Evolutionary conservation across 2,113 vertebrate species (phyloP).

Genomic region (Corydoras maculifer): DNA sequence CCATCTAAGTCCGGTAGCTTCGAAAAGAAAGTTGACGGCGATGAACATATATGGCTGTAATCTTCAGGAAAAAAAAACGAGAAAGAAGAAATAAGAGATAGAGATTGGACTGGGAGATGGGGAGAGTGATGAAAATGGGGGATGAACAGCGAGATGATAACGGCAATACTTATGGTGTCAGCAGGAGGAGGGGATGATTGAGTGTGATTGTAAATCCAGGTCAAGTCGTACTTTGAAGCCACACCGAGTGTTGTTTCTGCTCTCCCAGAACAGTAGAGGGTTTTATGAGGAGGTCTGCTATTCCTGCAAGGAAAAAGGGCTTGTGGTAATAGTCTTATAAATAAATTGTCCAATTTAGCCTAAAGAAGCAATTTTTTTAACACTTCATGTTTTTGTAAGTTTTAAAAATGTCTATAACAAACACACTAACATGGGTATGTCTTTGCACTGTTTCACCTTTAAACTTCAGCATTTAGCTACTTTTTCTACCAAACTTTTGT

Average conservation of each 20-base stretch:
- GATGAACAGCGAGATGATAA: constrained; percentile 14
- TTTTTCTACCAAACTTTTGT: too few species aligned
- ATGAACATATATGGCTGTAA: constrained; percentile 13
- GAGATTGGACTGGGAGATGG: constrained; percentile 13
- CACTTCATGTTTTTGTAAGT: not conserved
- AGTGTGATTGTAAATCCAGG: constrained; percentile 22
- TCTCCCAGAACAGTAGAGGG: not conserved
- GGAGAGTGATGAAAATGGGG: constrained; percentile 37
- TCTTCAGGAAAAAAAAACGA: not conserved
- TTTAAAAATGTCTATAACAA: not conserved
- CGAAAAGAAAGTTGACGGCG: constrained; percentile 13
- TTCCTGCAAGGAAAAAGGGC: not conserved
- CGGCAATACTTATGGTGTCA: constrained; percentile 22
- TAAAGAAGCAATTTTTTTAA: constrained; percentile 10
- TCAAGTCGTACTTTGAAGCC: constrained; percentile 25
- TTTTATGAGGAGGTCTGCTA: constrained; percentile 3
- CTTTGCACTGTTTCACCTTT: too few species aligned
- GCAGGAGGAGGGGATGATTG: constrained; percentile 21
- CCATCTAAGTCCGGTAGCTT: constrained; percentile 1
- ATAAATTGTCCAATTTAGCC: not conserved
- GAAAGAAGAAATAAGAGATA: constrained; percentile 15
- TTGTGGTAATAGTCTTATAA: not conserved
- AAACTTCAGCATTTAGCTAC: not conserved
- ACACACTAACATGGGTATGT: not conserved
- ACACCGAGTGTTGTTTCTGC: not conserved